These are phyloP conservation scores for Amitus sp. DNA, from an alignment of 2,888 invertebrate genomes.

Conservation along the genomic window DNA sequence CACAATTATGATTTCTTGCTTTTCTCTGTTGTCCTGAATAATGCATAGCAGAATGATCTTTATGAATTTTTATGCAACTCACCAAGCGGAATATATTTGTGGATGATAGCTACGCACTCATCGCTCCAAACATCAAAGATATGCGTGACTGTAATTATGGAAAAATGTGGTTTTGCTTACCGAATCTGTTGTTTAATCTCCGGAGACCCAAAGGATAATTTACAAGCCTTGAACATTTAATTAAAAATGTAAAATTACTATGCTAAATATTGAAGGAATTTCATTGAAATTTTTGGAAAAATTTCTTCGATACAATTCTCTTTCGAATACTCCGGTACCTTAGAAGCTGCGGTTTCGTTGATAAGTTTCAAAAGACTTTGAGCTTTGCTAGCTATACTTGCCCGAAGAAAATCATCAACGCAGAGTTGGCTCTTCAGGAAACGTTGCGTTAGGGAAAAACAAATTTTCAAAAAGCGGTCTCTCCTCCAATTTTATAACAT, in stretches of 20 bases:
- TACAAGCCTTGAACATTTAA: too few species aligned
- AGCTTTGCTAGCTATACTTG: constrained; percentile 15
- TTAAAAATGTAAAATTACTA: constrained; percentile 1
- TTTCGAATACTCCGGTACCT: constrained; percentile 7
- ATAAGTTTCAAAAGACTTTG: constrained; percentile 18
- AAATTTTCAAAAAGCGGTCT: too few species aligned
- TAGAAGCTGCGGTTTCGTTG: constrained; percentile 14
- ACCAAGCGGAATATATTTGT: constrained; percentile 53
- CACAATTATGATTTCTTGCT: constrained; percentile 56
- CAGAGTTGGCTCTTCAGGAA: constrained; percentile 12
- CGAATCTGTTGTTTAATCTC: too few species aligned
- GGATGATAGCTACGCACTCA: constrained; percentile 21
- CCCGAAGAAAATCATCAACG: constrained; percentile 18
- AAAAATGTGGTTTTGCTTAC: too few species aligned
- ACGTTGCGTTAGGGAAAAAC: constrained; percentile 12
- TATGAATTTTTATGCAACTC: constrained; percentile 61
- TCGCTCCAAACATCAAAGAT: constrained; percentile 20
- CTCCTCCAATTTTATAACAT: not conserved
- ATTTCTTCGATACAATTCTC: constrained; percentile 15
- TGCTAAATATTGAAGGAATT: not conserved
- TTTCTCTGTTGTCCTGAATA: constrained; percentile 54
- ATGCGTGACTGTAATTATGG: constrained; percentile 27
- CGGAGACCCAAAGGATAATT: too few species aligned
- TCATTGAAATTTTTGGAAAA: constrained; percentile 7
- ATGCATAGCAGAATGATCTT: constrained; percentile 57